A percentile compares a stretch with the other conserved stretches of the same genome.
phyloP scores from a whole-genome alignment of 2,888 invertebrate species.

The Cheilosia scutellata region DNA sequence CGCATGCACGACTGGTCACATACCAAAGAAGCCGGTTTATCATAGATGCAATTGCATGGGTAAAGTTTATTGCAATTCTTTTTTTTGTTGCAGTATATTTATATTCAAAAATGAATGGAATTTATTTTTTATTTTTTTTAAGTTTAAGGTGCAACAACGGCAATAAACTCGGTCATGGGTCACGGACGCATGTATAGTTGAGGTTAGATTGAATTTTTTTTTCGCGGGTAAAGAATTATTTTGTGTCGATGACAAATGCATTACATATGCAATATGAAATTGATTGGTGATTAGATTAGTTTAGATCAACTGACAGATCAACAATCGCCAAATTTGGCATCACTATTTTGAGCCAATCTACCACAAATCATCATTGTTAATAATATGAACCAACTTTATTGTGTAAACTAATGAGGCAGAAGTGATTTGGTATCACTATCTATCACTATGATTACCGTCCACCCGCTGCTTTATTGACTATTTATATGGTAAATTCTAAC shows the following conservation, averaged over 20 bases:
- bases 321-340: not conserved
- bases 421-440: too few species aligned
- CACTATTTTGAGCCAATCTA: not conserved
- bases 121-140: slow-evolving; percentile 24
- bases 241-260: slow-evolving; percentile 5
- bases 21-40: slow-evolving; percentile 72
- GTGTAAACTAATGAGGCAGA: too few species aligned
- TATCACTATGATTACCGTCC: slow-evolving; percentile 56
- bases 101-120: slow-evolving; percentile 50
- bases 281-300: not conserved
- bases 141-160: slow-evolving; percentile 44
- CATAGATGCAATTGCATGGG: slow-evolving; percentile 48
- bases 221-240: slow-evolving; percentile 14
- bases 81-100: slow-evolving; percentile 11
- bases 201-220: slow-evolving; percentile 54
- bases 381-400: too few species aligned
- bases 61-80: slow-evolving; percentile 1
- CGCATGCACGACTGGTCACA: slow-evolving; percentile 75
- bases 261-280: not conserved
- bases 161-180: slow-evolving; percentile 64
- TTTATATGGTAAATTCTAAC: slow-evolving; percentile 65
- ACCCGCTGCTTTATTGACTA: slow-evolving; percentile 66
- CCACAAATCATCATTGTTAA: not conserved
- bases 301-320: not conserved
- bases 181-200: slow-evolving; percentile 60